Conservation (phyloP, 2,113 vertebrate species). For the Entomyzon cyanotis region DNA sequence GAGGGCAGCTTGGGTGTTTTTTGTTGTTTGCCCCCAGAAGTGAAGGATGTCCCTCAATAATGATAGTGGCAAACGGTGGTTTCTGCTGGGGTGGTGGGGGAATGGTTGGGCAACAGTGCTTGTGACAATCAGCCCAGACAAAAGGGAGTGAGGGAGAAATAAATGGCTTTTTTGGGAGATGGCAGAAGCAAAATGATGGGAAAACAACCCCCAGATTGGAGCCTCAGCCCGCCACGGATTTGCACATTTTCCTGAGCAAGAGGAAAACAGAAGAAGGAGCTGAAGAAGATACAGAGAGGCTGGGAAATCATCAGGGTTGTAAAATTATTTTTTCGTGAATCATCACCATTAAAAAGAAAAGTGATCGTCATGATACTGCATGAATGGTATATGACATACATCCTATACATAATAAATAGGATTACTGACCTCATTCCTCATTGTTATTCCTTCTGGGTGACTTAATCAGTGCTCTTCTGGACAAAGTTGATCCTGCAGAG, state of each 20-base stretch:
- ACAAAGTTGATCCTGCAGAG: neutral
- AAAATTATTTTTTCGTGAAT: neutral
- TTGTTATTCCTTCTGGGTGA: neutral
- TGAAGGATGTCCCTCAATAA: neutral
- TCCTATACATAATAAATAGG: neutral
- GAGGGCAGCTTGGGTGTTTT: neutral
- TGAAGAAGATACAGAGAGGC: neutral
- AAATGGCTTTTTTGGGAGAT: neutral
- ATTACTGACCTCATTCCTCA: neutral
- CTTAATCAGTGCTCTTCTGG: neutral
- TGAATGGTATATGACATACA: neutral
- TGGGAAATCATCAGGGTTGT: neutral
- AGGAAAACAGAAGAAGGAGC: neutral
- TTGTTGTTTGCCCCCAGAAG: neutral
- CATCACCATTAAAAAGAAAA: neutral
- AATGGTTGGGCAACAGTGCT: neutral
- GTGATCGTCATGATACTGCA: neutral
- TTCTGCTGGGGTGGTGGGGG: neutral
- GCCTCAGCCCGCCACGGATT: fast-evolving
- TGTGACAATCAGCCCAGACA: neutral
- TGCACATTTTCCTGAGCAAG: neutral
- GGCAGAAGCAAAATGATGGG: neutral
- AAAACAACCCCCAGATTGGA: neutral
- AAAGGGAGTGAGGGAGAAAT: neutral
- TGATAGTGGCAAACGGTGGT: neutral